Evolutionary conservation across 2,113 vertebrate species (phyloP).

Genomic region (Pollimyrus isidori): DNA sequence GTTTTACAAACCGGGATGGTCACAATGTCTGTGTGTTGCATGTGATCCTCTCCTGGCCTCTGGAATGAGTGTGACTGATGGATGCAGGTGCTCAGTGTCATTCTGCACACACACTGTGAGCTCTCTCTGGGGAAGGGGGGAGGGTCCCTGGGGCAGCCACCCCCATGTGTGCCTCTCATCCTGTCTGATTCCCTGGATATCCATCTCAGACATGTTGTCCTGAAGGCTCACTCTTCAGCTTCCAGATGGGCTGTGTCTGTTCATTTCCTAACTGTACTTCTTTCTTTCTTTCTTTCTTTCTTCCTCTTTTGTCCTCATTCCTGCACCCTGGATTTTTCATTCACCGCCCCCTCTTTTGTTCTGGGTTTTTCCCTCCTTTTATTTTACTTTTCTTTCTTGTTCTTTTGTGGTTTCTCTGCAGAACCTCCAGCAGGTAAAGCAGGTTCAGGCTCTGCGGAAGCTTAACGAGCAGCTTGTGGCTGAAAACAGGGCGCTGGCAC

Average conservation of each 20-base stretch:
- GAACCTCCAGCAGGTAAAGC: constrained; percentile 94
- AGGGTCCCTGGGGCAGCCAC: constrained; percentile 8
- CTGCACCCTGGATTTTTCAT: not conserved
- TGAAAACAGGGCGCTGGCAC: constrained; percentile 95
- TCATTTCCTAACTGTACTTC: not conserved
- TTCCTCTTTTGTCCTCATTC: not conserved
- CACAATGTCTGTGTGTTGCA: not conserved
- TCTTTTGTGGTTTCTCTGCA: constrained; percentile 69
- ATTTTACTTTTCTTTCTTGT: constrained; percentile 49
- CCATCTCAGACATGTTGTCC: constrained; percentile 11
- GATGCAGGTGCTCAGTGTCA: not conserved
- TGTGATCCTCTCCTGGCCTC: not conserved
- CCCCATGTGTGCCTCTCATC: constrained; percentile 2
- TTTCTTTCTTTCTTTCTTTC: not conserved
- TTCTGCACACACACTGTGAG: not conserved
- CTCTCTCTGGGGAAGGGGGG: not conserved
- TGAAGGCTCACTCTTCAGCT: constrained; percentile 33
- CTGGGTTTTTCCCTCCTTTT: constrained; percentile 32
- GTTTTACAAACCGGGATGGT: not conserved
- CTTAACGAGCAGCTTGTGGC: constrained; percentile 92
- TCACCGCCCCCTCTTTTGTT: constrained; percentile 20
- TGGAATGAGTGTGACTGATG: not conserved
- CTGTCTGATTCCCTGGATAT: constrained; percentile 26
- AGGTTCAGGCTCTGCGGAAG: constrained; percentile 88
- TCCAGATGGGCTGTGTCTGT: constrained; percentile 7